phyloP scores from a whole-genome alignment of 2,888 invertebrate genomes.

The Apamea anceps region DNA sequence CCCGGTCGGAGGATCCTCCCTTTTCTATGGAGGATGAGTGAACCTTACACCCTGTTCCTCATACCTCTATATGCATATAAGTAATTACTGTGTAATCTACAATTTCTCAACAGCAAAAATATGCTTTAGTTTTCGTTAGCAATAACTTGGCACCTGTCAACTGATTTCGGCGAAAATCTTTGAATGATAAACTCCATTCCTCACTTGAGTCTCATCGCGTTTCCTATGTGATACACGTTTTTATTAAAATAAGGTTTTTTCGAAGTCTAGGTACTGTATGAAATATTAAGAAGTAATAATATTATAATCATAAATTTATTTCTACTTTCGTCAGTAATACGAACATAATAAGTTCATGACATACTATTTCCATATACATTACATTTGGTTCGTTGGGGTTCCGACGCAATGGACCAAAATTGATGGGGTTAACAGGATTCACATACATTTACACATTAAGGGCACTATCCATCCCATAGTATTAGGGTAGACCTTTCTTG shows the following conservation, averaged over 20 bases:
- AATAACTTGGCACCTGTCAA: neutral
- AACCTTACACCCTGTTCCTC: no score
- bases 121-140: neutral
- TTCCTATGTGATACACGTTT: neutral
- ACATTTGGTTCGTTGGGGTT: neutral
- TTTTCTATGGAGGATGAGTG: no score
- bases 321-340: neutral
- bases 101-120: neutral
- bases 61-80: neutral
- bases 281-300: neutral
- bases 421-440: slow-evolving; percentile 40
- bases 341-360: neutral
- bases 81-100: neutral
- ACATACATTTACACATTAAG: slow-evolving; percentile 42
- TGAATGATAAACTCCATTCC: neutral
- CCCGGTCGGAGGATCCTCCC: no score
- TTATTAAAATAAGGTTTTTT: neutral
- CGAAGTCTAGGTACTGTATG: neutral
- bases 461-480: slow-evolving; percentile 1
- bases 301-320: neutral
- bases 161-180: neutral
- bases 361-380: slow-evolving; percentile 9
- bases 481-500: slow-evolving; percentile 28
- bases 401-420: slow-evolving; percentile 21
- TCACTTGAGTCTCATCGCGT: neutral